These are phyloP conservation scores for Drosophila siamana DNA, from an alignment of 2,888 invertebrate genomes.

Conservation along the genomic window DNA sequence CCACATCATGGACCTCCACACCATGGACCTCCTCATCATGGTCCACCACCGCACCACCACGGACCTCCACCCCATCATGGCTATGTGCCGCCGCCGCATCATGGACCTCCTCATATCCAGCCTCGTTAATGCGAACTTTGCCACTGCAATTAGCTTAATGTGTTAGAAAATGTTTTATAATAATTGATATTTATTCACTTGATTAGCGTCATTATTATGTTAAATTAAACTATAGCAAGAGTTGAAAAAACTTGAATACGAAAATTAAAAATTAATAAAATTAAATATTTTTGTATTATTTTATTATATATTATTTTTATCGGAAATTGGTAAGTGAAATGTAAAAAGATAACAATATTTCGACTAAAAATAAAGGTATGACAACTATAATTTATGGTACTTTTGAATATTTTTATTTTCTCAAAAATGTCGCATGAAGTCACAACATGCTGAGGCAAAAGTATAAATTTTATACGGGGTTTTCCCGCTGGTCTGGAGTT, in stretches of 20 bases:
- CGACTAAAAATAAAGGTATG: too few relatives aligned
- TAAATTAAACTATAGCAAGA: too few relatives aligned
- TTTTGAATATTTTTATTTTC: neutral
- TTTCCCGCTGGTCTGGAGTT: slow-evolving; percentile 1
- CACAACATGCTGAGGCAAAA: neutral
- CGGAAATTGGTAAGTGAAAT: too few relatives aligned
- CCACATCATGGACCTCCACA: slow-evolving; percentile 11
- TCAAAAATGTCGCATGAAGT: neutral
- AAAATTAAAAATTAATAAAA: neutral
- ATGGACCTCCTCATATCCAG: slow-evolving; percentile 26
- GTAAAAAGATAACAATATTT: too few relatives aligned
- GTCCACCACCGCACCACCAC: slow-evolving; percentile 28
- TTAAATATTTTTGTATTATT: neutral
- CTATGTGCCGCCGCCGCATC: slow-evolving; percentile 10
- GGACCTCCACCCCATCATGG: slow-evolving; percentile 13
- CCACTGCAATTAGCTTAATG: slow-evolving; percentile 2
- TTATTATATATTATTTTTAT: too few relatives aligned
- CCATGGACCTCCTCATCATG: slow-evolving; percentile 21
- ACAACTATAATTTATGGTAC: neutral
- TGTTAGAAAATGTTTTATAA: neutral
- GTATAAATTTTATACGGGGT: neutral
- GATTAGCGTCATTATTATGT: neutral
- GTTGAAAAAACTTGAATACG: neutral
- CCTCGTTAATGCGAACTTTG: slow-evolving; percentile 33
- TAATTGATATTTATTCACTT: slow-evolving; percentile 2